Evolutionary conservation across 2,888 invertebrate genomes (phyloP).

Genomic region (Erebia palarica): DNA sequence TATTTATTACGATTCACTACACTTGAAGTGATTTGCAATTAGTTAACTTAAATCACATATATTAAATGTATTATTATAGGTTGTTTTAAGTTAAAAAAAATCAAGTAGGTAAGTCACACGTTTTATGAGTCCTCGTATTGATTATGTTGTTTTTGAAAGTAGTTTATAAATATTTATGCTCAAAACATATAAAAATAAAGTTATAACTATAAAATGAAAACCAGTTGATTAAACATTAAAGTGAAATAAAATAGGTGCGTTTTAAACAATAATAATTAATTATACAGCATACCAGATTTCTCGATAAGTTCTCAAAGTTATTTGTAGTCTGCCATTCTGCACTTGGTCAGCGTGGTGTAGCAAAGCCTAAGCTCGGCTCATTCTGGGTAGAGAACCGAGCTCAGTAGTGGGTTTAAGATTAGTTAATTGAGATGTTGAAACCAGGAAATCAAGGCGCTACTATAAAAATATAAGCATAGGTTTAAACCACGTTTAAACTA

Average conservation of each 20-base stretch:
- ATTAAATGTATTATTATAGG: no score
- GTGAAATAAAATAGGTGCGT: neutral
- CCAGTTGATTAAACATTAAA: slow-evolving; percentile 15
- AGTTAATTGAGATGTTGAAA: neutral
- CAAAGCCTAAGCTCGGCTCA: no score
- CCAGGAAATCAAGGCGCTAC: neutral
- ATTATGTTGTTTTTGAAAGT: slow-evolving; percentile 12
- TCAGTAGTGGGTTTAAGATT: no score
- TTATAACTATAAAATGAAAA: slow-evolving; percentile 9
- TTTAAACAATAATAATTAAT: neutral
- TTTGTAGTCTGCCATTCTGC: no score
- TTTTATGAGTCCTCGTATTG: slow-evolving; percentile 6
- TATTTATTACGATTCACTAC: no score
- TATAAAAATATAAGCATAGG: neutral
- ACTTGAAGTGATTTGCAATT: neutral
- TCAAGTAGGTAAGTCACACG: neutral
- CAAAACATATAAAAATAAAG: slow-evolving; percentile 9
- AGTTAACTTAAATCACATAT: neutral
- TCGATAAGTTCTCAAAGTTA: no score
- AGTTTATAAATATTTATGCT: slow-evolving; percentile 8
- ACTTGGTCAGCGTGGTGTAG: no score
- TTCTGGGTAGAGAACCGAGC: no score
- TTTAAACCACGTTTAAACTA: neutral
- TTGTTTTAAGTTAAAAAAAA: neutral
- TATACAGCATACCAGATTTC: no score